These are phyloP conservation scores for Echinops telfairi DNA, from an alignment of 2,113 vertebrate genomes.

Conservation along the genomic window DNA sequence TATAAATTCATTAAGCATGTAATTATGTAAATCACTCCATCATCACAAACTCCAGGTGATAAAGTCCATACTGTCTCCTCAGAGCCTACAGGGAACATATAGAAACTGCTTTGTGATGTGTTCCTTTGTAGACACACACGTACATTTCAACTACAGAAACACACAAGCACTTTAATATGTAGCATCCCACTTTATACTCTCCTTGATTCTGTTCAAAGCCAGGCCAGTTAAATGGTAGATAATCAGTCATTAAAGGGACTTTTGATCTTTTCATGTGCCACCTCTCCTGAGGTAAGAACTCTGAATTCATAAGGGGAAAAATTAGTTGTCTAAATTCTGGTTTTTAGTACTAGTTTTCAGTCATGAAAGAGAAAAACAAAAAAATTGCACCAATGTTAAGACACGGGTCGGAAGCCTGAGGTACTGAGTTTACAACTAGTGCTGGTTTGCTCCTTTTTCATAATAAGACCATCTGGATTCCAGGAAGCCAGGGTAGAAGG, in stretches of 20 bases:
- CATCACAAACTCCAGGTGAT: background rate
- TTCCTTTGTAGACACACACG: background rate
- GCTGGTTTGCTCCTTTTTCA: background rate
- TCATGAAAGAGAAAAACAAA: background rate
- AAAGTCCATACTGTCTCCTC: background rate
- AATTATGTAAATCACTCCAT: background rate
- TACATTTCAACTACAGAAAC: too few species aligned
- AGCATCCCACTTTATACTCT: fast-evolving
- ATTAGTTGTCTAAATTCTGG: background rate
- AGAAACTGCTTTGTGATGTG: too few species aligned
- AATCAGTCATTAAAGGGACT: too few species aligned
- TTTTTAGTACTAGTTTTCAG: background rate
- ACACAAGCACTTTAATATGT: background rate
- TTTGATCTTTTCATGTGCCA: too few species aligned
- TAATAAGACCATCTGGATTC: background rate
- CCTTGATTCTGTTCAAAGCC: fast-evolving
- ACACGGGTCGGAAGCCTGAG: background rate
- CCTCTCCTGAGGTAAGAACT: background rate
- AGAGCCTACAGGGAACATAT: background rate
- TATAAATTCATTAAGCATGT: background rate
- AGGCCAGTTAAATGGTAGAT: too few species aligned
- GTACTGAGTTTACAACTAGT: background rate
- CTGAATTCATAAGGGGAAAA: too few species aligned
- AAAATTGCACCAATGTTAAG: background rate
- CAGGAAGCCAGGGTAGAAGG: background rate